Percentiles rank a stretch among this genome's conserved stretches.
Evolutionary conservation across 2,797 vertebrate species (phyloP).

Genomic region (Sternarchorhynchus goeldii): DNA sequence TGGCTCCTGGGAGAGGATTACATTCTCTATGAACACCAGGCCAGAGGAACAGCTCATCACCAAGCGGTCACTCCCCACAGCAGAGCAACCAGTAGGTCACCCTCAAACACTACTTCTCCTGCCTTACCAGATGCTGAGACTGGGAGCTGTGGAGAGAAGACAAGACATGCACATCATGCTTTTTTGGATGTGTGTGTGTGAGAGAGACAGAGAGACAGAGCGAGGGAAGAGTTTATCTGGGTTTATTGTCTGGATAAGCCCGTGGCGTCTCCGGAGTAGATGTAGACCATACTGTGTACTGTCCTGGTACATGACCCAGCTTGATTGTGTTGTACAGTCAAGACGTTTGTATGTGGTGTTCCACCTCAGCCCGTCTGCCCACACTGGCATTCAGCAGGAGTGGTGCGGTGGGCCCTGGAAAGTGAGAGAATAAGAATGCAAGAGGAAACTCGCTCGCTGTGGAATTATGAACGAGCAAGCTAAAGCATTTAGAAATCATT

Average conservation of each 20-base stretch:
- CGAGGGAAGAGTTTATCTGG: conserved; percentile 4
- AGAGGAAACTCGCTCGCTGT: not conserved
- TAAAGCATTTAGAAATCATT: not conserved
- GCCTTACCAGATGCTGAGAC: conserved; percentile 71
- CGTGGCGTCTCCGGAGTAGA: conserved; percentile 46
- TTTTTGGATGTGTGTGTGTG: not conserved
- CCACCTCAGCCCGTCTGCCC: conserved; percentile 21
- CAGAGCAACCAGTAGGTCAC: no score
- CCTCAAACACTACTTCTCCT: conserved; percentile 40
- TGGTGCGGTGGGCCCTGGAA: not conserved
- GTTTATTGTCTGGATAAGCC: conserved; percentile 53
- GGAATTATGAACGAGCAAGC: conserved; percentile 1
- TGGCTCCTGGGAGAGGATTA: no score
- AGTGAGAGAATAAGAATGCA: not conserved
- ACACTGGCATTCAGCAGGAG: conserved; percentile 23
- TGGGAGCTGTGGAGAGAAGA: conserved; percentile 63
- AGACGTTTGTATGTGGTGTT: conserved; percentile 29
- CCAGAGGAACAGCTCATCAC: conserved; percentile 56
- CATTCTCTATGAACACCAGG: conserved; percentile 26
- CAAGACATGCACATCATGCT: conserved; percentile 57
- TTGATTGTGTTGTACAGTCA: conserved; percentile 51
- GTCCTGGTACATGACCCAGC: conserved; percentile 48
- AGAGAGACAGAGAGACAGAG: not conserved
- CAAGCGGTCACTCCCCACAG: conserved; percentile 68
- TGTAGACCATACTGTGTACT: conserved; percentile 56